Conservation (phyloP, 2,888 invertebrate genomes). For the Brachypterus glaber region DNA sequence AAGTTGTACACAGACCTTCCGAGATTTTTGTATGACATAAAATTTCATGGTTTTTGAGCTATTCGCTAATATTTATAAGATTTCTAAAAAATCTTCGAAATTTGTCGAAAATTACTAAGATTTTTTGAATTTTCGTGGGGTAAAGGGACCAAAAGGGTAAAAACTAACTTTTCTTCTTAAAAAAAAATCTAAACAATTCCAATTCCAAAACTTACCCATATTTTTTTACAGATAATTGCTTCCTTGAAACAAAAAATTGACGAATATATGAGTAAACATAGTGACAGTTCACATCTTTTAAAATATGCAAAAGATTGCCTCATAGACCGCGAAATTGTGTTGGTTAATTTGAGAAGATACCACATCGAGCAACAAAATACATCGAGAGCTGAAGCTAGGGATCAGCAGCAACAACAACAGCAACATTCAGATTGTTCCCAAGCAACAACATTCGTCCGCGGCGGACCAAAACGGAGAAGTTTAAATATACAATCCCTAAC, state of each 20-base stretch:
- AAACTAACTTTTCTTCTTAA: too few species aligned
- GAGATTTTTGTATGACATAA: too few species aligned
- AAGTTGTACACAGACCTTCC: too few species aligned
- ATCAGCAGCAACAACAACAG: slow-evolving; percentile 28
- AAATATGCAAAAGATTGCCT: slow-evolving; percentile 71
- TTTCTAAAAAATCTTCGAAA: too few species aligned
- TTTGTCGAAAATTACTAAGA: too few species aligned
- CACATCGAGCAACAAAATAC: slow-evolving; percentile 41
- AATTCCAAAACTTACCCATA: slow-evolving; percentile 8
- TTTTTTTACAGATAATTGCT: slow-evolving; percentile 53
- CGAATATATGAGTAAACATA: slow-evolving; percentile 54
- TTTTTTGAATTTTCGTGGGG: too few species aligned
- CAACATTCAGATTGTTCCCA: too few species aligned
- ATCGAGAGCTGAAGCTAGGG: slow-evolving; percentile 18
- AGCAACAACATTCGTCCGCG: slow-evolving; percentile 46
- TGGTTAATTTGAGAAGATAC: slow-evolving; percentile 60
- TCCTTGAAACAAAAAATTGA: slow-evolving; percentile 82
- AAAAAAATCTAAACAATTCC: too few species aligned
- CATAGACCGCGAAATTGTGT: slow-evolving; percentile 66
- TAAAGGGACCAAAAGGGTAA: too few species aligned
- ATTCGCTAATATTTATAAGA: too few species aligned
- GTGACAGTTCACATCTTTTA: slow-evolving; percentile 55
- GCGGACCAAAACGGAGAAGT: slow-evolving; percentile 65
- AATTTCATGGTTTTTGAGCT: too few species aligned
- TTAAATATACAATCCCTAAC: slow-evolving; percentile 71